A percentile compares a stretch with the other conserved stretches of the same genome.
These are phyloP conservation scores for Anguilla japonica DNA, from an alignment of 2,113 vertebrate genomes.

Conservation along the genomic window DNA sequence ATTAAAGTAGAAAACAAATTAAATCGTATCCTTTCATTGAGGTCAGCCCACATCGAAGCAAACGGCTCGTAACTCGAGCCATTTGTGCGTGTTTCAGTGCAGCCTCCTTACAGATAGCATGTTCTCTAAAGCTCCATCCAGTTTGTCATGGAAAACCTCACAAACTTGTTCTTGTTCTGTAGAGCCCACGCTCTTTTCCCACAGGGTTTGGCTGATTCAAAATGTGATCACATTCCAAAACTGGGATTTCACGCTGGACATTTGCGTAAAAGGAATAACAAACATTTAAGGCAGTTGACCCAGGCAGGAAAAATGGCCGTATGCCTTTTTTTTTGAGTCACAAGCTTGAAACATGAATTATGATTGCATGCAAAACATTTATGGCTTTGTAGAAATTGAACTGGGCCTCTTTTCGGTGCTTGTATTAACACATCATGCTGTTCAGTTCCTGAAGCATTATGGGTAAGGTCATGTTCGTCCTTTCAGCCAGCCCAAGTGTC, in stretches of 20 bases:
- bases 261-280: not conserved
- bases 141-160: slow-evolving; percentile 46
- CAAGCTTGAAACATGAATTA: not conserved
- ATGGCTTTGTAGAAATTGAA: not conserved
- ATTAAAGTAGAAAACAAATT: slow-evolving; percentile 74
- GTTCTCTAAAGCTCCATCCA: slow-evolving; percentile 56
- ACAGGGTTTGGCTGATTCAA: not conserved
- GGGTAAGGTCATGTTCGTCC: too few species aligned
- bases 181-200: not conserved
- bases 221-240: not conserved
- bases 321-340: not conserved
- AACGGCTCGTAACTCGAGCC: slow-evolving; percentile 69
- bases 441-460: too few species aligned
- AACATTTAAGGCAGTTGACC: not conserved
- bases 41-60: slow-evolving; percentile 70
- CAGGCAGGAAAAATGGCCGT: not conserved
- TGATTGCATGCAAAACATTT: not conserved
- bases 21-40: slow-evolving; percentile 76
- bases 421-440: not conserved
- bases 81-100: slow-evolving; percentile 74
- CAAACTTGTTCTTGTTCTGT: not conserved
- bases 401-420: not conserved
- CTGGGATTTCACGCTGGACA: not conserved
- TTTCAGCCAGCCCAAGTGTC: too few species aligned
- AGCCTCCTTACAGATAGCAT: slow-evolving; percentile 64